Conservation (phyloP, 2,113 vertebrate genomes). For the Amblyornis subalaris region DNA sequence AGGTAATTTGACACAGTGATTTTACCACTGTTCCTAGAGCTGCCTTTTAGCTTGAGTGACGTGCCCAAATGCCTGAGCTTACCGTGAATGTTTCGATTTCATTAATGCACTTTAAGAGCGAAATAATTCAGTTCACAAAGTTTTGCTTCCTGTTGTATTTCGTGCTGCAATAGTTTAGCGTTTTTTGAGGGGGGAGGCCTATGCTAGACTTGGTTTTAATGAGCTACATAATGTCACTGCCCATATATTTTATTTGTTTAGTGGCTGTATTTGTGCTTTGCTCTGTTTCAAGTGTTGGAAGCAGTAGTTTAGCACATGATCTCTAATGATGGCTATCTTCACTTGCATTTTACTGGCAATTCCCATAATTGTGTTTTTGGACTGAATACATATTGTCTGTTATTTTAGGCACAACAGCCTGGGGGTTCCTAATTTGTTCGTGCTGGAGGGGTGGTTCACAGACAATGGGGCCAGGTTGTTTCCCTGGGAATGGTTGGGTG, state of each 20-base stretch:
- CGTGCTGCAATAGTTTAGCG: background rate
- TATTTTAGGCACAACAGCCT: background rate
- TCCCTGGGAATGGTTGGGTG: background rate
- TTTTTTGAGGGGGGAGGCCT: background rate
- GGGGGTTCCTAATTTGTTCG: fast-evolving
- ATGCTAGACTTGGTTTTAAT: background rate
- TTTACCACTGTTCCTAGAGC: background rate
- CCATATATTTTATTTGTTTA: background rate
- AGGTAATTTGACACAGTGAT: background rate
- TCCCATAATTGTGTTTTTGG: background rate
- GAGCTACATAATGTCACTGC: background rate
- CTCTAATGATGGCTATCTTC: background rate
- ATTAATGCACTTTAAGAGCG: background rate
- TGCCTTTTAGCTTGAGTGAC: background rate
- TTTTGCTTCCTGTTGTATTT: background rate
- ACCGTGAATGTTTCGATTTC: background rate
- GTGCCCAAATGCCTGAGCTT: background rate
- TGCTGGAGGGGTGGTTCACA: background rate
- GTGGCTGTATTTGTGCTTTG: background rate
- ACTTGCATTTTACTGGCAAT: background rate
- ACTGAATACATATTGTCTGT: background rate
- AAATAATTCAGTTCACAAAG: background rate
- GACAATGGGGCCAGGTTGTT: fast-evolving
- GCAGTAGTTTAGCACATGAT: background rate
- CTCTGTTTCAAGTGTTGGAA: background rate